phyloP scores from a whole-genome alignment of 2,797 vertebrate genomes.

The Helarctos malayanus region DNA sequence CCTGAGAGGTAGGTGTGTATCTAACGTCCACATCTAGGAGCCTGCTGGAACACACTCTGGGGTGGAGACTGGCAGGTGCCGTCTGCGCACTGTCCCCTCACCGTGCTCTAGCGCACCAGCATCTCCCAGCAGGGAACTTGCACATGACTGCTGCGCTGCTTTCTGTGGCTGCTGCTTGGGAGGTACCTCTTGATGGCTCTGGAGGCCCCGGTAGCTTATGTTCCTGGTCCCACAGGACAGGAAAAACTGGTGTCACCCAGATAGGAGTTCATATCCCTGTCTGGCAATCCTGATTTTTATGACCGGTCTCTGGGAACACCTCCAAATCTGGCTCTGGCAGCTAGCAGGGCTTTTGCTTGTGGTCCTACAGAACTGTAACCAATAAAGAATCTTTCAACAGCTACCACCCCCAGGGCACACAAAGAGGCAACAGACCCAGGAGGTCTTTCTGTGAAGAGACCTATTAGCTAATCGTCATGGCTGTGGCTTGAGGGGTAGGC shows the following conservation, averaged over 20 bases:
- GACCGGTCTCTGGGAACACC: background rate
- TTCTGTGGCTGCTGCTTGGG: background rate
- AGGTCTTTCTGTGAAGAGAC: background rate
- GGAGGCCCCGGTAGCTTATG: background rate
- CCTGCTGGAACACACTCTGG: background rate
- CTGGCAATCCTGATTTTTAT: background rate
- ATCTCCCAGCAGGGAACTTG: background rate
- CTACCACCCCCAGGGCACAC: background rate
- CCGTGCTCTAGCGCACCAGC: background rate
- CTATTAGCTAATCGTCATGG: background rate
- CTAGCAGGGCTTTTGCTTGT: background rate
- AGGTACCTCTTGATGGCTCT: background rate
- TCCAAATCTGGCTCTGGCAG: background rate
- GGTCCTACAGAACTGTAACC: background rate
- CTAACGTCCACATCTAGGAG: background rate
- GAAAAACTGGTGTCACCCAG: background rate
- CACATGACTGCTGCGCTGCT: background rate
- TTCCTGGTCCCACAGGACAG: background rate
- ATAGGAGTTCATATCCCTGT: background rate
- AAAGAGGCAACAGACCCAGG: background rate
- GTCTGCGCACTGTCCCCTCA: background rate
- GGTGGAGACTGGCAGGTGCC: background rate
- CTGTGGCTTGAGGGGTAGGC: background rate
- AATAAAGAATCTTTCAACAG: background rate
- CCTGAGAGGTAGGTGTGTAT: background rate